Evolutionary conservation across 2,797 vertebrate genomes (phyloP).

Genomic region (Molossus molossus): DNA sequence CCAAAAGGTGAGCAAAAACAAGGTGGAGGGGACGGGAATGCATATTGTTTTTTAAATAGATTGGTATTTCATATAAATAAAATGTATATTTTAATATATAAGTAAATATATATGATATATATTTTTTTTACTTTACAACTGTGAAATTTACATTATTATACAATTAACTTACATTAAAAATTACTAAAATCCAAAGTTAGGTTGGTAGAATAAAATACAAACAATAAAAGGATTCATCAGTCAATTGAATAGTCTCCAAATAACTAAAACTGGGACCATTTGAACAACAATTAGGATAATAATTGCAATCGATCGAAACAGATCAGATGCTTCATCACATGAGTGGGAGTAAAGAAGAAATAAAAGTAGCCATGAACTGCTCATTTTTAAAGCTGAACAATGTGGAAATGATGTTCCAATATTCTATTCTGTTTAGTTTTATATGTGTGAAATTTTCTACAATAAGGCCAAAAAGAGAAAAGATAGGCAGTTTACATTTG

Average conservation of each 20-base stretch:
- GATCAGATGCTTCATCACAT: neutral
- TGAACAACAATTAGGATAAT: neutral
- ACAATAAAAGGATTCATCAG: neutral
- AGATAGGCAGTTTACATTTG: neutral
- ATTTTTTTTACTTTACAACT: neutral
- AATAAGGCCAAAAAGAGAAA: neutral
- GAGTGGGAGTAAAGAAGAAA: neutral
- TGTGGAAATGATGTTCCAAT: neutral
- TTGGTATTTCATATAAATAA: neutral
- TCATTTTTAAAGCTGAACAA: neutral
- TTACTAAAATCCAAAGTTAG: constrained; percentile 10
- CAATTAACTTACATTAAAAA: constrained; percentile 21
- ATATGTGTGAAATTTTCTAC: neutral
- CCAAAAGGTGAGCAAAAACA: neutral
- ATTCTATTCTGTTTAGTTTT: constrained; percentile 32
- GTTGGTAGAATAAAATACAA: constrained; percentile 13
- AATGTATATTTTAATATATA: neutral
- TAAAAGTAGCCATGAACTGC: neutral
- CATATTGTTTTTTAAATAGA: neutral
- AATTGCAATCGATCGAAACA: neutral
- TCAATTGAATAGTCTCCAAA: neutral
- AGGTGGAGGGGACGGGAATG: neutral
- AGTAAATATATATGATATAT: neutral
- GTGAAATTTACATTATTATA: neutral
- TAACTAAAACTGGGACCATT: neutral